Evolutionary conservation across 2,888 invertebrate species (phyloP).

Genomic region (Hedychridium roseum): DNA sequence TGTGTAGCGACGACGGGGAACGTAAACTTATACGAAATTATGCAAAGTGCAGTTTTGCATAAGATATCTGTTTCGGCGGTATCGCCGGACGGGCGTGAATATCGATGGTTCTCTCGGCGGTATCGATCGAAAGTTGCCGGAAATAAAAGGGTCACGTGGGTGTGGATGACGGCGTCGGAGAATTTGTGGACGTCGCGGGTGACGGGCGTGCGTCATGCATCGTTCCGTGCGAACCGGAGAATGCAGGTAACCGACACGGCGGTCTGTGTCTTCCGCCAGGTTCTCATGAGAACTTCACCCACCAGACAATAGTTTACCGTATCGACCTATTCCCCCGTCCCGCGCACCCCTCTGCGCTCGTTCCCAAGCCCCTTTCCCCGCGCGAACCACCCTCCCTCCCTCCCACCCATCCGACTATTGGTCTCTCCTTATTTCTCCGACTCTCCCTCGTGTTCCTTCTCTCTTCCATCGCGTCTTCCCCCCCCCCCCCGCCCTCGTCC

Average conservation of each 20-base stretch:
- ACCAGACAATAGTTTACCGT: slow-evolving; percentile 57
- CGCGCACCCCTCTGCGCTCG: slow-evolving; percentile 8
- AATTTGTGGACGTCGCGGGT: slow-evolving; percentile 14
- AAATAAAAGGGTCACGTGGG: slow-evolving; percentile 16
- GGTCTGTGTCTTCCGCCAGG: slow-evolving; percentile 39
- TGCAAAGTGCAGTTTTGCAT: no score
- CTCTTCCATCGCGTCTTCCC: slow-evolving; percentile 5
- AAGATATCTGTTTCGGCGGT: no score
- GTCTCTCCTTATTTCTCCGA: not conserved
- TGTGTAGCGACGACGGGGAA: no score
- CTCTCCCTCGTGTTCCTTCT: slow-evolving; percentile 4
- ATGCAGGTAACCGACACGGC: slow-evolving; percentile 40
- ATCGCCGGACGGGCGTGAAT: no score
- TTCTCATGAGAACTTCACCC: slow-evolving; percentile 52
- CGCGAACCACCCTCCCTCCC: no score
- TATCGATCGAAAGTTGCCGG: slow-evolving; percentile 36
- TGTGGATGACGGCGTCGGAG: slow-evolving; percentile 18
- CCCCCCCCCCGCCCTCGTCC: slow-evolving; percentile 14
- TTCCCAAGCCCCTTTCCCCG: no score
- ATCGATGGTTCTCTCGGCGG: no score
- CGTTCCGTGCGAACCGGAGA: slow-evolving; percentile 32
- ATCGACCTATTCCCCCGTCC: slow-evolving; percentile 50
- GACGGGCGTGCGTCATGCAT: slow-evolving; percentile 23
- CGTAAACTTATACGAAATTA: no score
- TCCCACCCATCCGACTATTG: not conserved